Conservation (phyloP, 1,140 invertebrate species). For the Ditylenchus dipsaci region DNA sequence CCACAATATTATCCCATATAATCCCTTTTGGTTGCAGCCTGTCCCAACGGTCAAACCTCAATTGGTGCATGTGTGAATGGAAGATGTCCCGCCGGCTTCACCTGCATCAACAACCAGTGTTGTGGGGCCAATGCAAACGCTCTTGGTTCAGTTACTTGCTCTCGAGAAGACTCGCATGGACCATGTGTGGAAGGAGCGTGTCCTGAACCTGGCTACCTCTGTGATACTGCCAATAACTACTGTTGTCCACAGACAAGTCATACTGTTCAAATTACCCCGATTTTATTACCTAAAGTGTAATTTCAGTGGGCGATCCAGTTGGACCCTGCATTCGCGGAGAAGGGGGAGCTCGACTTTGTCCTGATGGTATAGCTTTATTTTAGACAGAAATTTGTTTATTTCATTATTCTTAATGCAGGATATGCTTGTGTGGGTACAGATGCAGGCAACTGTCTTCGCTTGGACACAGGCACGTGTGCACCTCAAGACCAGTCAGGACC, state of each 20-base stretch:
- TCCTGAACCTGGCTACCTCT: conserved; percentile 42
- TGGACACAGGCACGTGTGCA: conserved; percentile 38
- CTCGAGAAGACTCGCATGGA: conserved; percentile 36
- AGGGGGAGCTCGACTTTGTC: conserved; percentile 35
- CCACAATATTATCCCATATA: no score
- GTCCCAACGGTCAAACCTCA: conserved; percentile 46
- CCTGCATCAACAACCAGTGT: conserved; percentile 46
- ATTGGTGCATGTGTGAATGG: conserved; percentile 53
- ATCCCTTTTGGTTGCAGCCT: no score
- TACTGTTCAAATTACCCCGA: no score
- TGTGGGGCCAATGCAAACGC: conserved; percentile 38
- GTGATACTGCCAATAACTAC: conserved; percentile 43
- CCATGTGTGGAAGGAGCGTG: conserved; percentile 41
- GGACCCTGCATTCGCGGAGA: conserved; percentile 40
- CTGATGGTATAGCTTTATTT: conserved; percentile 26
- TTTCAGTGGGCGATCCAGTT: conserved; percentile 37
- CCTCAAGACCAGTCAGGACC: conserved; percentile 33
- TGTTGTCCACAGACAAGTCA: conserved; percentile 43
- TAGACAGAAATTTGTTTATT: conserved; percentile 8
- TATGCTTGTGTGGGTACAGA: conserved; percentile 34
- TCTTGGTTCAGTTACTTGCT: conserved; percentile 26
- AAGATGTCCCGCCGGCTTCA: conserved; percentile 50
- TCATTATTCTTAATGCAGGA: conserved; percentile 14
- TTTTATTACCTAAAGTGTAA: neutral
- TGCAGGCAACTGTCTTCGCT: conserved; percentile 22